Evolutionary conservation across 2,888 invertebrate genomes (phyloP).

Genomic region (Oscheius onirici): DNA sequence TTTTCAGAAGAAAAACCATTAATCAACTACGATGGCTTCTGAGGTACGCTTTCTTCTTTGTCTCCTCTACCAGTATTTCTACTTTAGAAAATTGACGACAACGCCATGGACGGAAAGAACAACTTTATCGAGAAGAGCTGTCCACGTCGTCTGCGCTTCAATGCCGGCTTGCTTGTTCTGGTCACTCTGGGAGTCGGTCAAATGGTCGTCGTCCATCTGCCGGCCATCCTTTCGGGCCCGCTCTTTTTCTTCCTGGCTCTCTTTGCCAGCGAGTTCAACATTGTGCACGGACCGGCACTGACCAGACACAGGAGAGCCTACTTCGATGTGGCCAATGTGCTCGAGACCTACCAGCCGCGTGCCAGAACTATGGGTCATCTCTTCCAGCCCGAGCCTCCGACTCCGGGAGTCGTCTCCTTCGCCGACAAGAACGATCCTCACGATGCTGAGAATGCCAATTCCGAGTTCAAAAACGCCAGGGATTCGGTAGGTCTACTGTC

Average conservation of each 20-base stretch:
- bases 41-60: too few relatives aligned
- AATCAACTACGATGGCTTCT: too few relatives aligned
- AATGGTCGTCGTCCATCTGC: not conserved
- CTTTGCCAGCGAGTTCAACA: constrained; percentile 45
- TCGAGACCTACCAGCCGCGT: constrained; percentile 66
- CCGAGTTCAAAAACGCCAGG: constrained; percentile 50
- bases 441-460: constrained; percentile 43
- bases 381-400: constrained; percentile 51
- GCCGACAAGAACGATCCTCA: constrained; percentile 50
- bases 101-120: too few relatives aligned
- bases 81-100: too few relatives aligned
- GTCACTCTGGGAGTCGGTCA: constrained; percentile 19
- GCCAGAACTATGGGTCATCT: constrained; percentile 62
- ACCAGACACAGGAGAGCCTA: constrained; percentile 55
- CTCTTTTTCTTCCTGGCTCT: constrained; percentile 2
- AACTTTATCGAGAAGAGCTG: not conserved
- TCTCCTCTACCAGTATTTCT: too few relatives aligned
- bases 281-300: constrained; percentile 51
- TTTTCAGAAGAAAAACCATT: too few relatives aligned
- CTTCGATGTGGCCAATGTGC: constrained; percentile 65
- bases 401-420: constrained; percentile 42
- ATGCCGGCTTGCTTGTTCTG: constrained; percentile 19
- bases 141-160: constrained; percentile 21
- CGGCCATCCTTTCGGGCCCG: not conserved
- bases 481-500: constrained; percentile 38